A percentile compares a stretch with the other conserved stretches of the same genome.
These are phyloP conservation scores for Anser brachyrhynchus DNA, from an alignment of 2,113 vertebrate species.

Conservation along the genomic window DNA sequence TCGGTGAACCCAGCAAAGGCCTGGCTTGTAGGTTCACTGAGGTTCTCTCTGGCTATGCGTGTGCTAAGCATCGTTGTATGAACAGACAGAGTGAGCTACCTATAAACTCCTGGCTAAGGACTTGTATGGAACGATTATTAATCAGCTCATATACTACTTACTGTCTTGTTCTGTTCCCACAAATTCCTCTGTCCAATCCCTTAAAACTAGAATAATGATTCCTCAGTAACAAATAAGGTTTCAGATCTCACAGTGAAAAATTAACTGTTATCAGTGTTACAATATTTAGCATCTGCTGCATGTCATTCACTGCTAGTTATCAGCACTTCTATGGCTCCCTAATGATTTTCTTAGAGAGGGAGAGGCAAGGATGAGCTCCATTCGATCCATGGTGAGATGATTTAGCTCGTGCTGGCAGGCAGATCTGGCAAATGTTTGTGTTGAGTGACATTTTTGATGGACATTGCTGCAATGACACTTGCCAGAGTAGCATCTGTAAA, in stretches of 20 bases:
- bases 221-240: neutral
- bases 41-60: neutral
- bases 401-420: neutral
- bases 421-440: neutral
- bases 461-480: neutral
- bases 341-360: neutral
- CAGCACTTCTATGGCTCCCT: neutral
- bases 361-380: neutral
- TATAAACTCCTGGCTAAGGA: neutral
- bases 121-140: neutral
- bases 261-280: neutral
- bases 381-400: neutral
- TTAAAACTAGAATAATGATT: neutral
- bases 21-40: neutral
- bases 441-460: neutral
- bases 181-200: neutral
- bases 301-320: neutral
- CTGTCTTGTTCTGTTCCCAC: neutral
- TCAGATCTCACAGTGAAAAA: neutral
- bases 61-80: neutral
- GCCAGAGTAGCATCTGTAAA: neutral
- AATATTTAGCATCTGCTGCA: constrained; percentile 7
- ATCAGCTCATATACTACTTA: neutral
- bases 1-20: neutral
- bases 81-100: neutral